These are phyloP conservation scores for Tribolium freemani DNA, from an alignment of 2,888 invertebrate genomes.

Conservation along the genomic window DNA sequence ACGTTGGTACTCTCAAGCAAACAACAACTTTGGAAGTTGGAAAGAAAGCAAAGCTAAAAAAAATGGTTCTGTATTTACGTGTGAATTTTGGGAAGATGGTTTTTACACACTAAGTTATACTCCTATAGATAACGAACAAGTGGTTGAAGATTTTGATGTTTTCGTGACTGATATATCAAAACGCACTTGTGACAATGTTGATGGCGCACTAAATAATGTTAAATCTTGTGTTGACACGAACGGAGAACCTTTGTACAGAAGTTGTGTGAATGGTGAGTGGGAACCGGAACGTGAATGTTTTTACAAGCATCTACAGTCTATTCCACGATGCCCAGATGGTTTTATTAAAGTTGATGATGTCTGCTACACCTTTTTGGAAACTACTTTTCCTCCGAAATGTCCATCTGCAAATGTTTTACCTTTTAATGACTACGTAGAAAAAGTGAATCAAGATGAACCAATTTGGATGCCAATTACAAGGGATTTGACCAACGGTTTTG, in stretches of 20 bases:
- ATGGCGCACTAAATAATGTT: too few relatives aligned
- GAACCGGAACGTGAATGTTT: neutral
- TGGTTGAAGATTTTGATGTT: too few relatives aligned
- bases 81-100: too few relatives aligned
- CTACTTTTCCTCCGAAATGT: constrained; percentile 9
- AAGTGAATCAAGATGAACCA: neutral
- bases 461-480: constrained; percentile 20
- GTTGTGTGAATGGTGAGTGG: constrained; percentile 4
- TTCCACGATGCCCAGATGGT: neutral
- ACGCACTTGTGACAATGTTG: too few relatives aligned
- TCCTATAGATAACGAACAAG: too few relatives aligned
- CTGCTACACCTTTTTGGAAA: constrained; percentile 2
- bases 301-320: neutral
- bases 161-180: too few relatives aligned
- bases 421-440: neutral
- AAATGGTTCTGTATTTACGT: too few relatives aligned
- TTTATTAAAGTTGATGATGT: neutral
- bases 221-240: neutral
- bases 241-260: neutral
- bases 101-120: too few relatives aligned
- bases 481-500: neutral
- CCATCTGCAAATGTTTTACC: neutral
- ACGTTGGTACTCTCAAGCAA: too few relatives aligned
- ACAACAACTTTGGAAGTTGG: too few relatives aligned
- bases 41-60: too few relatives aligned